phyloP scores from a whole-genome alignment of 2,113 vertebrate species.

The Caranx melampygus region DNA sequence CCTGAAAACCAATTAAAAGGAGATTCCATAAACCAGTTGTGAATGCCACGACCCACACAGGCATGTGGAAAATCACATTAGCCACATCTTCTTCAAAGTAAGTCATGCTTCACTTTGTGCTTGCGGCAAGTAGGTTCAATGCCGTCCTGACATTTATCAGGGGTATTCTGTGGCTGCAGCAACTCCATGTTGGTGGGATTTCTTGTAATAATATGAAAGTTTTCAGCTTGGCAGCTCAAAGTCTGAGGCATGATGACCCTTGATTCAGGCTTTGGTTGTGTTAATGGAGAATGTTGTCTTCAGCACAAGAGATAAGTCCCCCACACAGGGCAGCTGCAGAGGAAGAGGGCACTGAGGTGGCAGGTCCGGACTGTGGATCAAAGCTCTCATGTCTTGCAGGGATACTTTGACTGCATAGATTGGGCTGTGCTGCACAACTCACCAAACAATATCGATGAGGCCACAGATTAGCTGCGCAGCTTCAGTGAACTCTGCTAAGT shows the following conservation, averaged over 20 bases:
- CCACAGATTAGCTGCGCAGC: conserved; percentile 9
- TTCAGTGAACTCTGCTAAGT: conserved; percentile 22
- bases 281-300: conserved; percentile 24
- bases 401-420: conserved; percentile 48
- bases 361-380: conserved; percentile 57
- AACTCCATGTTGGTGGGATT: conserved; percentile 16
- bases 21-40: conserved; percentile 81
- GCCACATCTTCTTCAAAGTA: conserved; percentile 54
- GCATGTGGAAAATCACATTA: conserved; percentile 58
- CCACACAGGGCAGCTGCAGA: conserved; percentile 23
- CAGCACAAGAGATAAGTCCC: conserved; percentile 35
- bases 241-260: conserved; percentile 23
- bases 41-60: conserved; percentile 80
- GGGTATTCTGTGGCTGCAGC: conserved; percentile 9
- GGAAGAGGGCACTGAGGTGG: conserved; percentile 41
- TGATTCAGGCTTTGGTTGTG: conserved; percentile 39
- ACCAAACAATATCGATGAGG: conserved; percentile 58
- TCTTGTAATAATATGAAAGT: conserved; percentile 29
- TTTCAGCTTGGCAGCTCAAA: conserved; percentile 18
- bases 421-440: conserved; percentile 14
- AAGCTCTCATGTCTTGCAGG: conserved; percentile 52
- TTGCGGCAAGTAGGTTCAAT: conserved; percentile 10
- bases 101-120: conserved; percentile 35
- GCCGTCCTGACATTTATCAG: conserved; percentile 36
- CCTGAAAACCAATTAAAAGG: conserved; percentile 83